Percentiles rank a stretch among this genome's conserved stretches.
Evolutionary conservation across 2,113 vertebrate species (phyloP).

Genomic region (human): GRCh38 chr1:219903001-219903500

Average conservation of each 20-base stretch:
- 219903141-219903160: neutral
- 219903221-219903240: neutral
- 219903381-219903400: neutral
- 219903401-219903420: neutral
- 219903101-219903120: neutral
- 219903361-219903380: neutral
- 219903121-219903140: neutral
- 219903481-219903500: fast-evolving
- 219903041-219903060: neutral
- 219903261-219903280: neutral
- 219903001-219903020: neutral
- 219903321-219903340: neutral
- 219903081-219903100: neutral
- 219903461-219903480: neutral
- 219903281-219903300: neutral
- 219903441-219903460: neutral
- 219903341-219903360: neutral
- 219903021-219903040: neutral
- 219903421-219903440: neutral
- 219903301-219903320: fast-evolving
- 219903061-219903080: neutral
- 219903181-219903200: neutral
- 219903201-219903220: neutral
- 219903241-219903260: neutral
- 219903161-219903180: neutral